Conservation (phyloP, 2,888 invertebrate species). For the Drosophila borborema region DNA sequence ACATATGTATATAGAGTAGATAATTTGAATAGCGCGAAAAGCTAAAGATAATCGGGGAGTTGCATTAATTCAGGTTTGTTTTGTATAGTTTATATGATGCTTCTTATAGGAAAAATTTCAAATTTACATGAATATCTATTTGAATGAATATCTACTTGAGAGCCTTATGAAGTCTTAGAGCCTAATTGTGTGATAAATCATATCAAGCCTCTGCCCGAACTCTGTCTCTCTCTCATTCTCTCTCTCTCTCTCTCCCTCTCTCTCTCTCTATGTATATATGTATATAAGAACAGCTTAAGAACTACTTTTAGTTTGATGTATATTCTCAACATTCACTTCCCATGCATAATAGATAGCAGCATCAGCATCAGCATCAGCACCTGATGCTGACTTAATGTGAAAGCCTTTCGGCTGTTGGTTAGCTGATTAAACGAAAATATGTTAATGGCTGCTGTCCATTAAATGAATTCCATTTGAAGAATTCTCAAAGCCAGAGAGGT, state of each 20-base stretch:
- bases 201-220: not conserved
- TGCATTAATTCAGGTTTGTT: not conserved
- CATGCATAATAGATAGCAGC: conserved; percentile 1
- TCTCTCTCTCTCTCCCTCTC: not conserved
- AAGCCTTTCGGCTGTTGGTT: not conserved
- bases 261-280: not conserved
- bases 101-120: too few relatives aligned
- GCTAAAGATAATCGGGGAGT: not conserved
- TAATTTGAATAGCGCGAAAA: not conserved
- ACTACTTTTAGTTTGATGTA: not conserved
- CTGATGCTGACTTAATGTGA: not conserved
- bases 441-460: conserved; percentile 8
- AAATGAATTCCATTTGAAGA: conserved; percentile 15
- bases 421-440: conserved; percentile 23
- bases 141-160: not conserved
- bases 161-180: not conserved
- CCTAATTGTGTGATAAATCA: not conserved
- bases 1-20: not conserved
- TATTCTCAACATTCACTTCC: too few relatives aligned
- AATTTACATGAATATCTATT: too few relatives aligned
- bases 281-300: not conserved
- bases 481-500: conserved; percentile 2
- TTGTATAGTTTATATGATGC: not conserved
- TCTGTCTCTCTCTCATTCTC: not conserved
- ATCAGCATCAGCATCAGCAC: not conserved